These are phyloP conservation scores for Nemopilema nomurai DNA, from an alignment of 30 jellyfish, hydroid and myxozoan genomes.

Conservation along the genomic window DNA sequence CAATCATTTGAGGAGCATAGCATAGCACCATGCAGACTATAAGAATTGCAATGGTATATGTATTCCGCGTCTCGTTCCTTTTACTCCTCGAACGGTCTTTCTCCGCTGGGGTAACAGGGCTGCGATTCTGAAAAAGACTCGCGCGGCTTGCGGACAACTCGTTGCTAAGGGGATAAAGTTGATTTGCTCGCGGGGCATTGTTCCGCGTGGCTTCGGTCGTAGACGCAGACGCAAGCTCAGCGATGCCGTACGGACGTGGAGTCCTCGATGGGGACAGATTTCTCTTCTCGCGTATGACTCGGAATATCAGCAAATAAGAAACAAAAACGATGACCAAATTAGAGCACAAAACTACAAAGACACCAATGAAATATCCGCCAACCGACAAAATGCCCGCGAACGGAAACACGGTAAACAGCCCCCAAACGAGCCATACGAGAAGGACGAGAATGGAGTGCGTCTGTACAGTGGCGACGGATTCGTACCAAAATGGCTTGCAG, in stretches of 20 bases:
- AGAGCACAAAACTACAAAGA: slow-evolving; percentile 23
- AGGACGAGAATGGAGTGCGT: slow-evolving; percentile 3
- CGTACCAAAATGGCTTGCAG: slow-evolving; percentile 44
- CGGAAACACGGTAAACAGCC: slow-evolving; percentile 40
- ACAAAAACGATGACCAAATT: slow-evolving; percentile 27
- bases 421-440: slow-evolving; percentile 53
- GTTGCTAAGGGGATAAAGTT: not conserved
- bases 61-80: not conserved
- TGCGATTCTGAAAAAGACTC: not conserved
- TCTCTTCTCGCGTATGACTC: slow-evolving; percentile 30
- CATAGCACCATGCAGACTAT: slow-evolving; percentile 51
- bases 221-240: not conserved
- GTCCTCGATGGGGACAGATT: slow-evolving; percentile 1
- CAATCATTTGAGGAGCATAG: slow-evolving; percentile 57
- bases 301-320: slow-evolving; percentile 29
- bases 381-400: slow-evolving; percentile 33
- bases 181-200: not conserved
- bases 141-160: not conserved
- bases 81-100: not conserved
- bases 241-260: not conserved
- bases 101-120: not conserved
- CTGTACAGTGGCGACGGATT: slow-evolving; percentile 15
- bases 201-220: slow-evolving; percentile 2
- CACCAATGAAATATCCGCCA: slow-evolving; percentile 32
- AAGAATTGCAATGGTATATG: slow-evolving; percentile 34